phyloP scores from a whole-genome alignment of 1,140 invertebrate genomes.

The Chymomyza costata region DNA sequence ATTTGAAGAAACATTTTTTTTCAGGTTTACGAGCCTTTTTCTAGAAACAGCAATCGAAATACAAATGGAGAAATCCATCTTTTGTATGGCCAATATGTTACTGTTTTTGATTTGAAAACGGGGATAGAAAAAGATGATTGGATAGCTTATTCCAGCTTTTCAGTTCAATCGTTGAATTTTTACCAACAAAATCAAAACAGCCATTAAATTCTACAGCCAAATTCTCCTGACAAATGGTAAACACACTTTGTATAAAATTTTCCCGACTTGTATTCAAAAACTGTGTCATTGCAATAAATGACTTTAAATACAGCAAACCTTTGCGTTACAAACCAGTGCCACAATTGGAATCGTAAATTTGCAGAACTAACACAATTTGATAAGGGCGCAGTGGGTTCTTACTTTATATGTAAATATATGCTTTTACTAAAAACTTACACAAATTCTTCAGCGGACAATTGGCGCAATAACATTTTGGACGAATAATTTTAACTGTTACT shows the following conservation, averaged over 20 bases:
- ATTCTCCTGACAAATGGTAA: constrained; percentile 52
- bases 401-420: too few species aligned
- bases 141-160: too few species aligned
- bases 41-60: too few species aligned
- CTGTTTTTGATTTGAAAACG: too few species aligned
- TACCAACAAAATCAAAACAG: constrained; percentile 62
- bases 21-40: too few species aligned
- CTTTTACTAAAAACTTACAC: constrained; percentile 47
- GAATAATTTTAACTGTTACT: constrained; percentile 32
- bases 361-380: constrained; percentile 58
- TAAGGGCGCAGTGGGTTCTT: too few species aligned
- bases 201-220: constrained; percentile 43
- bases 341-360: constrained; percentile 44
- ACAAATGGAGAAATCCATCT: too few species aligned
- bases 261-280: constrained; percentile 42
- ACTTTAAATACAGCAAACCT: background rate
- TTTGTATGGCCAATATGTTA: too few species aligned
- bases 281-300: constrained; percentile 32
- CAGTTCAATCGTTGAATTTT: too few species aligned
- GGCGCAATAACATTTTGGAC: constrained; percentile 54
- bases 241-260: constrained; percentile 46
- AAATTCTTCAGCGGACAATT: constrained; percentile 65
- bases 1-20: too few species aligned
- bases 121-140: too few species aligned
- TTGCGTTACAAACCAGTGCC: background rate